A percentile compares a stretch with the other conserved stretches of the same genome.
phyloP scores from a whole-genome alignment of 1,140 invertebrate genomes.

The Branchinecta lynchi region DNA sequence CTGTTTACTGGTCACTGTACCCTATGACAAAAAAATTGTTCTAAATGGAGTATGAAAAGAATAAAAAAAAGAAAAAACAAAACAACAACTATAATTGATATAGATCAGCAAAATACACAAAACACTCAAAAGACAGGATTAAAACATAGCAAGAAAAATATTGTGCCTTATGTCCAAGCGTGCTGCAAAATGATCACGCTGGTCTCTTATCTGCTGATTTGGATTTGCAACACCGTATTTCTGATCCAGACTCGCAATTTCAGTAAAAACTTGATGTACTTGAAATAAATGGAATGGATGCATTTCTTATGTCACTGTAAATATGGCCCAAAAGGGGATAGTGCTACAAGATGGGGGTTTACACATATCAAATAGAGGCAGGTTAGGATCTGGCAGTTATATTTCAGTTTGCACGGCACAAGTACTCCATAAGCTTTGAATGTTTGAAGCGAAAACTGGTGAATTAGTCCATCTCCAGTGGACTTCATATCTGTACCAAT shows the following conservation, averaged over 20 bases:
- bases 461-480: neutral
- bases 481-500: neutral
- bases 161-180: neutral
- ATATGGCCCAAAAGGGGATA: neutral
- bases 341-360: neutral
- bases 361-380: conserved; percentile 1
- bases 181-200: neutral
- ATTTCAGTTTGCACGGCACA: conserved; percentile 9
- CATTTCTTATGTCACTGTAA: conserved; percentile 6
- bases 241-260: conserved; percentile 1
- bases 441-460: neutral
- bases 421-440: conserved; percentile 5
- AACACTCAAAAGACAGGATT: neutral
- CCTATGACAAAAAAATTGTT: too few species aligned
- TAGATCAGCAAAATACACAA: too few species aligned
- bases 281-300: neutral
- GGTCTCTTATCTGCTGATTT: conserved; percentile 4
- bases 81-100: too few species aligned
- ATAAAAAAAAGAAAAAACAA: too few species aligned
- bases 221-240: neutral
- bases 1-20: too few species aligned
- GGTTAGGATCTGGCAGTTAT: neutral
- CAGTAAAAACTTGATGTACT: too few species aligned
- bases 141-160: neutral
- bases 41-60: too few species aligned